Evolutionary conservation across 2,113 vertebrate species (phyloP), one percentile per base, ranked within the genome.

Genomic region (Gracilinanus agilis): DNA sequence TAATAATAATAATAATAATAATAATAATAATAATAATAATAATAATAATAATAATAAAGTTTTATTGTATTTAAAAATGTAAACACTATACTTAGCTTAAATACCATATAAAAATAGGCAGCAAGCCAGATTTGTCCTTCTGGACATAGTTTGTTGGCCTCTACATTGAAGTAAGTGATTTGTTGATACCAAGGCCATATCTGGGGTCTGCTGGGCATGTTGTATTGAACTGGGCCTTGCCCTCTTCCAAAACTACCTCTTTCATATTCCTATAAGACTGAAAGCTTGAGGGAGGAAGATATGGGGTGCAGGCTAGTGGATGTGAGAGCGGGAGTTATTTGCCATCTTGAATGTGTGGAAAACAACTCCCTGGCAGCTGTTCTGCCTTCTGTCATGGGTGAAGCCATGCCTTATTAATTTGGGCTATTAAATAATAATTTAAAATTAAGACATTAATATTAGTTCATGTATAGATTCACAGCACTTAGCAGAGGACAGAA

Each of bases 301-400:
- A 83, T 40, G 16, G 67, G 13, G 24, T 55, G 44, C 12, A 16
- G 34, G 44, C 11, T 27, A 44, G 88, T 49, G 16, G n/a, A 53
- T 6, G 0, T 10, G 25, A 49, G 8, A 3, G 29, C 10, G n/a
- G 13, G 34, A 29, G 0, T 0, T 1, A 4, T 44, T n/a, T 67
- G 53, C 40, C 9, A 10, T 44, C 9, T 49, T 53, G 88, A 89
- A 89, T 25, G 1, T 53, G 23, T 49, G 44, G 88, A 13, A 55
- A 67, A 19, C 54, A 34, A 49, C 61, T 56, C 61, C 12, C 49
- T 55, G 75, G 55, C 61, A 9, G 1, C 61, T 83, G 40, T 89
- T 89, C n/a, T 67, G 2, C 24, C 7, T 13, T 75, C 24, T 44
- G 88, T 54, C 89, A 19, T 53, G 23, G 9, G 34, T 9, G 90